Base-by-base conservation (phyloP, 2,888 invertebrate genomes). In the Pollenia labialis region DNA sequence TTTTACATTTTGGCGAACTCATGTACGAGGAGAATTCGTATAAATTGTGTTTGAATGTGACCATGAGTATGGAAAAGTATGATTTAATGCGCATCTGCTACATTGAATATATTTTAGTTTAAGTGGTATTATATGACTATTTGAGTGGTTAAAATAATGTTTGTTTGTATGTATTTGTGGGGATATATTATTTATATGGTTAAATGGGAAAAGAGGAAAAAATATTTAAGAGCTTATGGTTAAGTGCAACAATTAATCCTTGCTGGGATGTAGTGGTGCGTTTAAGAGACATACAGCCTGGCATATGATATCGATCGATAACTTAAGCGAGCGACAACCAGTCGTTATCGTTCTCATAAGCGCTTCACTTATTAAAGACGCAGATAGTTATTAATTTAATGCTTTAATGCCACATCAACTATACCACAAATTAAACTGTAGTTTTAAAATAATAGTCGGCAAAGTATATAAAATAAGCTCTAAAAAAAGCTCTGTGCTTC, bases 81-180 rank as follows among this genome's bases (percentile, higher is more conserved):
- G 83, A 83, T 83, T 86, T 81, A 83, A 54, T 72, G 76, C 80
- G 80, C 82, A 87, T 79, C 52, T 85, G 87, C 50, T 81, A 74
- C 87, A 54, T 74, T 68, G 74, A 72, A 87, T 83, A 76, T 69
- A 81, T 84, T 81, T 84, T 68, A 81, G 77, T 68, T 86, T 81
- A 83, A 87, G 84, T 87, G 84, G 72, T 75, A 81, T 84, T 83
- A 87, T 87, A 84, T 87, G 81, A 84, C 72, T 81, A 81, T 84
- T 87, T 84, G 77, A 87, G 84, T 77, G 81, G 81, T 84, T 56
- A 81, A 84, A 81, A 72, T 82, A 75, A 75, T 82, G 62, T 46
- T 75, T 42, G 62, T n/a, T 62, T 62, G 48, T 56, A 32, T 69
- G 42, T 54, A 9, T 72, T 64, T 56, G n/a, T 54, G 32, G 14